A percentile compares a stretch with the other conserved stretches of the same genome.
Evolutionary conservation across 2,888 invertebrate species (phyloP).

Genomic region (Cataglyphis cursor): DNA sequence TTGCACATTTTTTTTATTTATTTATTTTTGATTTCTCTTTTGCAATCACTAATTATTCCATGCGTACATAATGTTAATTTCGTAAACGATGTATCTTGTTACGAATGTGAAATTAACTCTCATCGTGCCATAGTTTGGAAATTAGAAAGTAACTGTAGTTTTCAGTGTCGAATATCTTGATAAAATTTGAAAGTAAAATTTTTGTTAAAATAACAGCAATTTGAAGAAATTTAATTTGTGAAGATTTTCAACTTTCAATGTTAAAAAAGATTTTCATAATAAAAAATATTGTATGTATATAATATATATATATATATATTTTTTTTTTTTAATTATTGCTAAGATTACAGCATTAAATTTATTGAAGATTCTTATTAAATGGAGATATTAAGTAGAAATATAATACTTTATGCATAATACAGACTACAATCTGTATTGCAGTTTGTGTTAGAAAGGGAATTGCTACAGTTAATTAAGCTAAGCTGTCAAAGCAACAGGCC

Average conservation of each 20-base stretch:
- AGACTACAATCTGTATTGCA: background rate
- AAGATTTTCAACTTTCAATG: background rate
- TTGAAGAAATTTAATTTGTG: background rate
- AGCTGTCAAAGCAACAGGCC: constrained; percentile 15
- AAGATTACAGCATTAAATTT: background rate
- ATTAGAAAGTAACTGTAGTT: constrained; percentile 4
- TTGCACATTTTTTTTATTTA: background rate
- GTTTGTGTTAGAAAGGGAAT: constrained; percentile 16
- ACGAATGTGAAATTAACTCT: background rate
- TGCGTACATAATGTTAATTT: background rate
- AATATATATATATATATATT: background rate
- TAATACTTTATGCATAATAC: background rate
- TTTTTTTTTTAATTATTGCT: background rate
- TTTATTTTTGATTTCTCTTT: background rate
- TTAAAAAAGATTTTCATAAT: background rate
- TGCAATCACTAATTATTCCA: background rate
- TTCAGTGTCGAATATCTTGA: background rate
- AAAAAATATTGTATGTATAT: background rate
- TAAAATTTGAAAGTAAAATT: background rate
- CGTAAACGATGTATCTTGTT: background rate
- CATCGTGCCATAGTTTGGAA: background rate
- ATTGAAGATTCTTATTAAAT: background rate
- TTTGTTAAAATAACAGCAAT: background rate
- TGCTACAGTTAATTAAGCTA: constrained; percentile 28
- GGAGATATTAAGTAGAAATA: background rate